Base-by-base conservation (phyloP, 1,140 invertebrate genomes). In the Eumeta japonica region DNA sequence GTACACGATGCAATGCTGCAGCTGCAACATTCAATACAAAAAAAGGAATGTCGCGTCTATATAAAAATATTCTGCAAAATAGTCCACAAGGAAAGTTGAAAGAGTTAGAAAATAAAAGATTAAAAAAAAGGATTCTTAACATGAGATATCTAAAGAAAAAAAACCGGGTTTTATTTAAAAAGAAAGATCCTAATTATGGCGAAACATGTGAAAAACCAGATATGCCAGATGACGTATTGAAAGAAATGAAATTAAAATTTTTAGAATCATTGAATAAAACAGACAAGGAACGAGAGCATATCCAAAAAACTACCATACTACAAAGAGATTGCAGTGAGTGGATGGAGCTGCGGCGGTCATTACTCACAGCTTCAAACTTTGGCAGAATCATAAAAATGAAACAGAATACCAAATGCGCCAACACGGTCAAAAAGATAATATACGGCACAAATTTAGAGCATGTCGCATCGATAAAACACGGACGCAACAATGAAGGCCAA, bases 321-420 rank as follows among this genome's bases (percentile, higher is more conserved):
- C 61, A 67, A 46, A 37, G 41, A 18, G 27, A 41, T 4, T 46
- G 36, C 13, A 37, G 41, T n/a, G 43, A 57, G 20, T 71, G 66
- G 62, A 37, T 43, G 15, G 41, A 41, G 14, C 35, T 58, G 15
- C 39, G 58, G 14, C 33, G 36, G 36, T 41, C 53, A 14, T 42
- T 61, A 11, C 19, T 68, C 7, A 75, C 65, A 2, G 58, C 61
- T 15, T 68, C 58, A 0, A 60, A 64, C 41, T 71, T 68, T 46
- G 58, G 60, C 37, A 37, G 28, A 41, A 45, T 67, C 13, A 59
- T 57, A 17, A 52, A 56, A 35, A 48, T 39, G 34, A 42, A 45
- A 43, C 29, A 5, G 12, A 43, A 37, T n/a, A n/a, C n/a, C n/a
- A 50, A 36, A n/a, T 54, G 48, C 31, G 28, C 24, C n/a, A 39